Percentiles rank a stretch among this genome's conserved stretches.
Evolutionary conservation across 2,113 vertebrate species (phyloP).

Genomic region (Gymnogyps californianus): DNA sequence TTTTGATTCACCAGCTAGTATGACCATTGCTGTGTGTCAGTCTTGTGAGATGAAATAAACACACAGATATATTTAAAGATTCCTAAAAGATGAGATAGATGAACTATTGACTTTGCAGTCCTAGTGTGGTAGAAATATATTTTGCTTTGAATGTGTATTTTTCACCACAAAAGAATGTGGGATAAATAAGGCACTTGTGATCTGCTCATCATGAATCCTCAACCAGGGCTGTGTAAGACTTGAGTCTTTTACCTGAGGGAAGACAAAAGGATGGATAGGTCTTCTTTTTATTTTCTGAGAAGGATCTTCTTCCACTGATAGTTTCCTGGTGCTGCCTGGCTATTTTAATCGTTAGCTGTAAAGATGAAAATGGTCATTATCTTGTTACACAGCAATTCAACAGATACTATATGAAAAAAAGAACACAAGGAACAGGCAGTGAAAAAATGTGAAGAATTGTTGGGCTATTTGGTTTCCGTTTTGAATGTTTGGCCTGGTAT

Average conservation of each 20-base stretch:
- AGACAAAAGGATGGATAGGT: neutral
- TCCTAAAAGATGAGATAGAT: neutral
- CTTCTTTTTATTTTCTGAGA: neutral
- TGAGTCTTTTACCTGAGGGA: neutral
- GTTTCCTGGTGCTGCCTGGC: neutral
- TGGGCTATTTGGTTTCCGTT: neutral
- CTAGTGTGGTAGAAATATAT: neutral
- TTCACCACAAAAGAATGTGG: neutral
- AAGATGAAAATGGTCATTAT: neutral
- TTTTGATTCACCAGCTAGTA: neutral
- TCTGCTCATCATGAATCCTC: neutral
- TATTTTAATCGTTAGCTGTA: neutral
- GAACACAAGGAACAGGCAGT: neutral
- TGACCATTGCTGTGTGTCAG: neutral
- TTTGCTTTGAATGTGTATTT: neutral
- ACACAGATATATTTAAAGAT: neutral
- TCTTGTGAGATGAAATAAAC: neutral
- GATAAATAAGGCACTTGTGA: neutral
- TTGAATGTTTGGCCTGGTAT: neutral
- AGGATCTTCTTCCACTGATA: neutral
- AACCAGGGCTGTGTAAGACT: neutral
- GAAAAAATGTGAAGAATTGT: neutral
- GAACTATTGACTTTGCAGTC: neutral
- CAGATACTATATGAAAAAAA: neutral
- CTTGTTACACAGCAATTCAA: neutral